Evolutionary conservation across 1,140 invertebrate species (phyloP).

Genomic region (Habropoda laboriosa): DNA sequence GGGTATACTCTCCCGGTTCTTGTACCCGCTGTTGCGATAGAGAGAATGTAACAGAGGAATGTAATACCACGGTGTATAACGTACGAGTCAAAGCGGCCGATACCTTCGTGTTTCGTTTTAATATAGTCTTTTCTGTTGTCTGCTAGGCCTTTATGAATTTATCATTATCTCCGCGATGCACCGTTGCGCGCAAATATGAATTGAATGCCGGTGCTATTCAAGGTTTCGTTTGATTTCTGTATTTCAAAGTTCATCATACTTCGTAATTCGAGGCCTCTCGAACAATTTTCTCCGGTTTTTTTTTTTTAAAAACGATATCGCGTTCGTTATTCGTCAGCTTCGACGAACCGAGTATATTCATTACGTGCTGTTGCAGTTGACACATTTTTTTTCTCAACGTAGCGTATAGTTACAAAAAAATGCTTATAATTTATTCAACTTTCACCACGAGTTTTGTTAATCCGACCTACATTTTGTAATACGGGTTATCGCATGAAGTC

Average conservation of each 20-base stretch:
- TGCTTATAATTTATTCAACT: constrained; percentile 1
- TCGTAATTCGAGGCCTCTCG: not conserved
- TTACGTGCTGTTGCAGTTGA: not conserved
- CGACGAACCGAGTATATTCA: not conserved
- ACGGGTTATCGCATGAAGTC: not conserved
- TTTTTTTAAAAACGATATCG: too few relatives aligned
- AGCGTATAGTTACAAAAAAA: not conserved
- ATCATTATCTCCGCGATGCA: not conserved
- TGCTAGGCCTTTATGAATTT: not conserved
- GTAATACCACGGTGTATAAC: constrained; percentile 41
- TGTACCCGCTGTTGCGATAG: constrained; percentile 5
- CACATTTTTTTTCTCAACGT: not conserved
- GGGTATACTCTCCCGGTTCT: constrained; percentile 13
- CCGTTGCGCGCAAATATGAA: not conserved
- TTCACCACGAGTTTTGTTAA: not conserved
- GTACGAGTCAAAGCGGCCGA: constrained; percentile 31
- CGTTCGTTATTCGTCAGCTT: not conserved
- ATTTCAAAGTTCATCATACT: not conserved
- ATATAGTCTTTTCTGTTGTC: constrained; percentile 8
- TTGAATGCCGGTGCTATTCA: not conserved
- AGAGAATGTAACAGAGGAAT: constrained; percentile 60
- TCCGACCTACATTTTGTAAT: not conserved
- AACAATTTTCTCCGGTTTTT: not conserved
- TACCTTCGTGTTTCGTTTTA: constrained; percentile 26
- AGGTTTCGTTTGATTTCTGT: not conserved